A percentile compares a stretch with the other conserved stretches of the same genome.
These are phyloP conservation scores for Clamator glandarius DNA, from an alignment of 2,797 vertebrate species.

Conservation along the genomic window DNA sequence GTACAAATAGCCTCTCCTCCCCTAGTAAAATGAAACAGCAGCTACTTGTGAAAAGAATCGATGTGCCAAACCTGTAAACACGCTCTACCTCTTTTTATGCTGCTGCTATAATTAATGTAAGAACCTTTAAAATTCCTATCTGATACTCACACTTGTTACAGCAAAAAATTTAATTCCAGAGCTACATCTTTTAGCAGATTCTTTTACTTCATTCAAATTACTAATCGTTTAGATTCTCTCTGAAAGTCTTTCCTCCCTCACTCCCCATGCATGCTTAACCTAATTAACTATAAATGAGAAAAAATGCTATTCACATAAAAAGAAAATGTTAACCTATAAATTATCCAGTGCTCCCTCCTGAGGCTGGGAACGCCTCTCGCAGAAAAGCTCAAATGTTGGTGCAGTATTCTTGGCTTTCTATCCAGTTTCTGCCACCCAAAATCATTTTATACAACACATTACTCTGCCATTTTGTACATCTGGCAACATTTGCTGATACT, in stretches of 20 bases:
- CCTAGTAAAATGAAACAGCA: conserved; percentile 22
- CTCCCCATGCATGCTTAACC: conserved; percentile 82
- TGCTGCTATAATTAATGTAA: conserved; percentile 60
- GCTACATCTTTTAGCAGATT: conserved; percentile 71
- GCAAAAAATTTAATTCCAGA: conserved; percentile 66
- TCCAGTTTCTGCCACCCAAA: conserved; percentile 37
- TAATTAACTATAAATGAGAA: conserved; percentile 85
- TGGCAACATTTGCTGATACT: conserved; percentile 50
- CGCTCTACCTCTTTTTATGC: conserved; percentile 43
- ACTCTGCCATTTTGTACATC: conserved; percentile 53
- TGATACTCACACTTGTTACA: conserved; percentile 57
- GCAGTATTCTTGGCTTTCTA: conserved; percentile 47
- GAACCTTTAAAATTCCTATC: conserved; percentile 61
- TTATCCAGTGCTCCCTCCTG: conserved; percentile 72
- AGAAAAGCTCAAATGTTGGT: conserved; percentile 60
- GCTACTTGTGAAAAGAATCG: conserved; percentile 12
- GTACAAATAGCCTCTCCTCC: conserved; percentile 26
- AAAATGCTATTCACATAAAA: conserved; percentile 83
- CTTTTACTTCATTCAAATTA: conserved; percentile 80
- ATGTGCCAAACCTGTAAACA: conserved; percentile 49
- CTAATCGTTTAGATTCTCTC: conserved; percentile 78
- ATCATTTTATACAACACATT: conserved; percentile 56
- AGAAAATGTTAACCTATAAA: conserved; percentile 85
- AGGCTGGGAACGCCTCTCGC: conserved; percentile 52
- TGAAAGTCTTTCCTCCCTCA: conserved; percentile 78